Evolutionary conservation across 2,797 vertebrate species (phyloP).

Genomic region (Gobionotothen gibberifrons): DNA sequence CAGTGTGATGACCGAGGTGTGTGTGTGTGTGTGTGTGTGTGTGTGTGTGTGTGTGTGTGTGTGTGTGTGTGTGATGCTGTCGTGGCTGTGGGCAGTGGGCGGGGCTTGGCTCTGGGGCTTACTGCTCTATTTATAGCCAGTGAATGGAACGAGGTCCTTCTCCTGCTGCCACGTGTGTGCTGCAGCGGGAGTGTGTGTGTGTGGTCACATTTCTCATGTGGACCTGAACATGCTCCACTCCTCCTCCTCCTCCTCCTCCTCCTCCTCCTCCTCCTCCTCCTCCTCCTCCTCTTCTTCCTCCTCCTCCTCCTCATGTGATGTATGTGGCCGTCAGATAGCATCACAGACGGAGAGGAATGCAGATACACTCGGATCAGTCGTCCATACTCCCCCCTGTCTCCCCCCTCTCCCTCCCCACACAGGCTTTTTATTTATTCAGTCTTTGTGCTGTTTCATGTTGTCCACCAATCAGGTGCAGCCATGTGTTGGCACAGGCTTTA

Average conservation of each 20-base stretch:
- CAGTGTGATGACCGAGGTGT: too few relatives aligned
- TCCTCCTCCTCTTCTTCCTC: not conserved
- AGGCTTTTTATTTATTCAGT: conserved; percentile 46
- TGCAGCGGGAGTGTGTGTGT: conserved; percentile 9
- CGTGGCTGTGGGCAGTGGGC: conserved; percentile 36
- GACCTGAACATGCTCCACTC: conserved; percentile 46
- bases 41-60: conserved; percentile 1
- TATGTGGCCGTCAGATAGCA: conserved; percentile 23
- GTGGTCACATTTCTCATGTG: conserved; percentile 69
- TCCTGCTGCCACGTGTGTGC: conserved; percentile 59
- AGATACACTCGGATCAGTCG: not conserved
- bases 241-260: too few relatives aligned
- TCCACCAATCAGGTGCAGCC: conserved; percentile 55
- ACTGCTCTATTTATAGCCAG: conserved; percentile 63
- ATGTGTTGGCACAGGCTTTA: conserved; percentile 34
- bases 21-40: not conserved
- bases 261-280: conserved; percentile 3
- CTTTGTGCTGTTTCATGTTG: conserved; percentile 29
- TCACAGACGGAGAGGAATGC: conserved; percentile 40
- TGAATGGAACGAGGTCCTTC: conserved; percentile 55
- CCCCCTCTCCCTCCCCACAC: not conserved
- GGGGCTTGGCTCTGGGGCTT: conserved; percentile 47
- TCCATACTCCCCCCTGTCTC: not conserved
- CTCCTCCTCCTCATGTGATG: conserved; percentile 26
- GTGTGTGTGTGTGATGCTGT: not conserved